Base-by-base conservation (phyloP, 23 tunicate species). In the Halocynthia aurantium region DNA sequence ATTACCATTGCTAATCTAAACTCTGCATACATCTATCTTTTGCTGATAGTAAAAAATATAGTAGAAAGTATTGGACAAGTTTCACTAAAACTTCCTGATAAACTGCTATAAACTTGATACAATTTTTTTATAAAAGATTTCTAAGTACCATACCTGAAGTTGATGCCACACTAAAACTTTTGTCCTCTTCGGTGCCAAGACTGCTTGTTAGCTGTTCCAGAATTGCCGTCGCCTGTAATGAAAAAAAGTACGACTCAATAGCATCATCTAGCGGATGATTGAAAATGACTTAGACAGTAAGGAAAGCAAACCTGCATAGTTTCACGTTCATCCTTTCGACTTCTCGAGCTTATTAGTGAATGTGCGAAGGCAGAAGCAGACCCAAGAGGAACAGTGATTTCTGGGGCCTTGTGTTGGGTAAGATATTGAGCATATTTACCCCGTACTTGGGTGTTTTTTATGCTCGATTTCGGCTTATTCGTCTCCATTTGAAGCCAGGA, bases 131-230 rank as follows among this genome's bases (percentile, higher is more conserved):
- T 31, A 31, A 31, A 31, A 31, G 44, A 31, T 31, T n/a, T n/a
- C n/a, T n/a, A n/a, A n/a, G n/a, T n/a, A 31, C 44, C 44, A 31
- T 67, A 67, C 72, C 72, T 67, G 50, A 50, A 67, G 72, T 67
- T 11, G 83, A 51, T 50, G 72, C 69, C 13, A 84, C 50, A 17
- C 70, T 80, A 49, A 69, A 64, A 2, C 62, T 71, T 8, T 51
- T 74, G 10, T 70, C 88, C 51, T 7, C 70, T 52, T 74, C 92
- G 50, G 81, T 53, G 66, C 80, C 95, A n/a, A 83, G 52, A 22
- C 69, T 69, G 85, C 88, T 89, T 50, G 95, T 89, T 17, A 89
- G 84, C 56, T 89, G 87, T 73, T 89, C 95, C 77, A 89, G 64
- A 52, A 89, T 83, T 65, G 95, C 84, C 70, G 95, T 89, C 56